phyloP scores from a whole-genome alignment of 2,113 vertebrate species.

The Ctenodactylus gundi region DNA sequence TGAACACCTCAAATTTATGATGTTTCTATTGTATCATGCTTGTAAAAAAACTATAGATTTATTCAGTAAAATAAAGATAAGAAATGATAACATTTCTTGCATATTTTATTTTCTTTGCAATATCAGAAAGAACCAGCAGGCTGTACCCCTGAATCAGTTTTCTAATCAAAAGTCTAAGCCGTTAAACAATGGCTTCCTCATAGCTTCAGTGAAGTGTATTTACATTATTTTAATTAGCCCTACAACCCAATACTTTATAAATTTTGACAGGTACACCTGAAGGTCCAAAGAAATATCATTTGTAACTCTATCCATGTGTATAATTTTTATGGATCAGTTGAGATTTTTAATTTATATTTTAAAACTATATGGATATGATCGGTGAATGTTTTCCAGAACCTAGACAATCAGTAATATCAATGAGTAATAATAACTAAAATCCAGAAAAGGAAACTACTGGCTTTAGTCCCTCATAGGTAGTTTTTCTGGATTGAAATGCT shows the following conservation, averaged over 20 bases:
- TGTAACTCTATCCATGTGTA: background rate
- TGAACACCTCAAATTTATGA: background rate
- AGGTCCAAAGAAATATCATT: conserved; percentile 1
- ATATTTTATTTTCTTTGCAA: conserved; percentile 67
- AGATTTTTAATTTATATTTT: background rate
- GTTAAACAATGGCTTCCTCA: conserved; percentile 1
- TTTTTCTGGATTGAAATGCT: conserved; percentile 34
- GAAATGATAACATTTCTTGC: background rate
- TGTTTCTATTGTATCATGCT: background rate
- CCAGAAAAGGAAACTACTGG: background rate
- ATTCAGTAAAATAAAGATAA: background rate
- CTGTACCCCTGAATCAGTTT: conserved; percentile 76
- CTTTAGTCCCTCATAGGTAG: conserved; percentile 10
- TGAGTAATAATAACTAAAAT: background rate
- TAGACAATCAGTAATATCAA: background rate
- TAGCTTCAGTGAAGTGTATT: background rate
- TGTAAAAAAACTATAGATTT: background rate
- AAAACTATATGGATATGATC: background rate
- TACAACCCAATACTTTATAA: conserved; percentile 2
- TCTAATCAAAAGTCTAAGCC: background rate
- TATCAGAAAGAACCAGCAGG: conserved; percentile 80
- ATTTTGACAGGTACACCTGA: background rate
- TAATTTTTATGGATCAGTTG: background rate
- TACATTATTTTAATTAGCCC: background rate
- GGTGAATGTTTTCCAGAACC: background rate